phyloP scores from a whole-genome alignment of 2,797 vertebrate species.

The Balearica regulorum region DNA sequence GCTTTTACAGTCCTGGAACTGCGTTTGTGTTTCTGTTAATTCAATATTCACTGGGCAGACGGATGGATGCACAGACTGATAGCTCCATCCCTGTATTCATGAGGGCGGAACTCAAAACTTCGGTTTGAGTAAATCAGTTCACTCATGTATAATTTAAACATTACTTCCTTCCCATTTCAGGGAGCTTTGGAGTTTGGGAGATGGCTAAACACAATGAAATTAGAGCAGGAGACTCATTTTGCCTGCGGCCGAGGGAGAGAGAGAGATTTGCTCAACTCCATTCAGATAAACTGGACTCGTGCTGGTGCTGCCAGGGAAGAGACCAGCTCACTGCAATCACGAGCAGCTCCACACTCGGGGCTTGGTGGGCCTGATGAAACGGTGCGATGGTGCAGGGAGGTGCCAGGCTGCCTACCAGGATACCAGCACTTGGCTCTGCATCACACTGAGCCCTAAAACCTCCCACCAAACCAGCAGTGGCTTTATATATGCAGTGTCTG shows the following conservation, averaged over 20 bases:
- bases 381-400: not conserved
- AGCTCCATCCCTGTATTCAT: not conserved
- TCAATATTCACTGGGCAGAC: not conserved
- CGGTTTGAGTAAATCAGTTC: constrained; percentile 40
- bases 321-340: not conserved
- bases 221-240: constrained; percentile 4
- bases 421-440: not conserved
- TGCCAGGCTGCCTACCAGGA: not conserved
- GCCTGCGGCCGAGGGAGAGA: not conserved
- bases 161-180: constrained; percentile 59
- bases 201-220: constrained; percentile 36
- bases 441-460: not conserved
- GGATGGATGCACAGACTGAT: constrained; percentile 16
- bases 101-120: constrained; percentile 38
- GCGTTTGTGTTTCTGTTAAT: constrained; percentile 1
- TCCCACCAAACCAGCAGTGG: not conserved
- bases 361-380: not conserved
- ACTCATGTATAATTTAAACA: constrained; percentile 60
- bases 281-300: not conserved
- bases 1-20: constrained; percentile 22
- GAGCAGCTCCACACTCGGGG: not conserved
- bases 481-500: not conserved
- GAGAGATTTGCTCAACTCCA: not conserved
- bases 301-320: not conserved
- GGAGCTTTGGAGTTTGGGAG: constrained; percentile 15